Conservation (phyloP, 2,797 vertebrate species). For the Rhynchotus rufescens region DNA sequence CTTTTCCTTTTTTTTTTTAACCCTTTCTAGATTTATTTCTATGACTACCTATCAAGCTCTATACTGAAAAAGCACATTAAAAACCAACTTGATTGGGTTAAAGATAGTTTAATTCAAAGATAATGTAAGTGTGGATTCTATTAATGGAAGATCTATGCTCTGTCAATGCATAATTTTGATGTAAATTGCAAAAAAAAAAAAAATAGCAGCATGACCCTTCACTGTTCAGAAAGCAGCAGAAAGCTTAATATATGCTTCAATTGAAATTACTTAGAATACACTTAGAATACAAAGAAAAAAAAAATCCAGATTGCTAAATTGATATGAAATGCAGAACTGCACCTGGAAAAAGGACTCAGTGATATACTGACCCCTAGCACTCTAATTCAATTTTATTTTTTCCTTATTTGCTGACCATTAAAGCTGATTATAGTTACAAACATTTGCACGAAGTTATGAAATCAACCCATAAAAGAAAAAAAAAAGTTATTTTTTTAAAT, state of each 20-base stretch:
- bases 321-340: not conserved
- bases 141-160: not conserved
- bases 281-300: not conserved
- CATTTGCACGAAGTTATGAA: not conserved
- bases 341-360: not conserved
- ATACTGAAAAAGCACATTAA: not conserved
- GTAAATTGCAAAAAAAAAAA: not conserved
- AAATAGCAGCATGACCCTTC: not conserved
- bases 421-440: not conserved
- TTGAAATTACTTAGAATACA: not conserved
- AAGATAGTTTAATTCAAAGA: not conserved
- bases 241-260: not conserved
- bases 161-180: not conserved
- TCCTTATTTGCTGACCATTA: not conserved
- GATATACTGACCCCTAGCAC: not conserved
- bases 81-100: not conserved
- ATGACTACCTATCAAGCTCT: not conserved
- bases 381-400: not conserved
- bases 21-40: not conserved
- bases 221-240: not conserved
- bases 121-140: not conserved
- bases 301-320: not conserved
- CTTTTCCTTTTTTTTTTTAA: not conserved
- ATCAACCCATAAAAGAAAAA: not conserved
- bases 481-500: not conserved